Base-by-base conservation (phyloP, 2,888 invertebrate genomes). In the Tethea ocularis region DNA sequence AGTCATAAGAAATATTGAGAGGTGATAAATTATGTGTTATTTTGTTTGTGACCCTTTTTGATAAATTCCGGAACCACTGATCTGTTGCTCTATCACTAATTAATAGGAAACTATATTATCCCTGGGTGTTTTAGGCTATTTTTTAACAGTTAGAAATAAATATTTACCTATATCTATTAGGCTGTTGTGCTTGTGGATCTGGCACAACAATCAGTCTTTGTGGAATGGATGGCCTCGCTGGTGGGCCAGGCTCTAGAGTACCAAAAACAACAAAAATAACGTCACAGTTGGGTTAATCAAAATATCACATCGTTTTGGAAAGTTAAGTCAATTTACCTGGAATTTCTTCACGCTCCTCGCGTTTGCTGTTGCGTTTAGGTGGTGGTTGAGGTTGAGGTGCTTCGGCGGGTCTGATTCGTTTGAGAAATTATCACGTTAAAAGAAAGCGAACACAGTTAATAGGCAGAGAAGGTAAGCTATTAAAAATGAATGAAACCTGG, bases 151-250 rank as follows among this genome's bases (percentile, higher is more conserved):
- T 17, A n/a, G 17, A 41, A 46, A 46, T 20, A 20, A 46, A 46
- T 46, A 46, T 20, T 83, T 83, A 93, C 91, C 92, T 93, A 85
- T 93, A 95, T 94, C 94, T 93, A 89, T 95, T 93, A 74, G 94
- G 93, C 82, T 96, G 96, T 68, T 96, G 96, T 69, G 95, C 95
- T 82, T 96, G 97, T 72, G 97, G 97, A 89, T 98, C 98, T 78
- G 97, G 97, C 84, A 97, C 97, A 84, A 97, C 97, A 81, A 98
- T 98, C 85, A 98, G 95, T 93, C 98, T 96, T 91, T 97, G 97
- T 78, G 98, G 98, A 88, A 98, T 95, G 69, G 97, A 96, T 63
- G 98, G 98, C 84, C 98, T 94, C 65, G 97, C 96, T 53, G 97
- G 97, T 68, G 97, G 97, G 68, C 97, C 97, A 29, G 97, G 97